Evolutionary conservation across 2,113 vertebrate genomes (phyloP).

Genomic region (Antechinus flavipes): DNA sequence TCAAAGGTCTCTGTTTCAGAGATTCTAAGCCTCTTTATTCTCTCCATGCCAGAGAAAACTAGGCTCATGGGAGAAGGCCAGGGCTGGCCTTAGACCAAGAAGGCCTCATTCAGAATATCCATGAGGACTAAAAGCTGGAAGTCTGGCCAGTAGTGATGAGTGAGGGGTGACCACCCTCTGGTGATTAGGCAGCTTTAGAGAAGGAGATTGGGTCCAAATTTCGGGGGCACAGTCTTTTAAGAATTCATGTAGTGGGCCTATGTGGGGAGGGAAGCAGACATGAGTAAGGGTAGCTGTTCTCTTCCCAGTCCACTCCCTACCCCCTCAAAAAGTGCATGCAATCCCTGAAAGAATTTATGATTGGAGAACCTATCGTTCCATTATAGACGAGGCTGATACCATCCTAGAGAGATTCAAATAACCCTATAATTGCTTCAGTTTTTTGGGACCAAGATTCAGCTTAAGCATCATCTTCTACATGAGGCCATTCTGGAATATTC

Average conservation of each 20-base stretch:
- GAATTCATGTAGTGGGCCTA: not conserved
- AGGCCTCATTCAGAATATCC: not conserved
- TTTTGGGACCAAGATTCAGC: not conserved
- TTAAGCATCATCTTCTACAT: not conserved
- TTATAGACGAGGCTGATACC: not conserved
- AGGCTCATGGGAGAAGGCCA: not conserved
- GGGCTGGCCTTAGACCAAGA: not conserved
- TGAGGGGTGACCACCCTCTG: not conserved
- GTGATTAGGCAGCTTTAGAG: not conserved
- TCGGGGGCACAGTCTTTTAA: not conserved
- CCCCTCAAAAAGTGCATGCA: not conserved
- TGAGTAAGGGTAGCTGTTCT: not conserved
- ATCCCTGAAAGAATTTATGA: not conserved
- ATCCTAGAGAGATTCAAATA: not conserved
- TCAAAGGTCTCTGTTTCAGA: not conserved
- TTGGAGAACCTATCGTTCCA: not conserved
- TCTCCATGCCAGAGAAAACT: not conserved
- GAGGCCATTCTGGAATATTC: not conserved
- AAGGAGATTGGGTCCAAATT: not conserved
- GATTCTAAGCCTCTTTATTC: not conserved
- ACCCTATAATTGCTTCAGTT: not conserved
- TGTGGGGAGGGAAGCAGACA: not conserved
- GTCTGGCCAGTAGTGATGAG: not conserved
- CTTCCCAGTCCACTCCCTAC: not conserved
- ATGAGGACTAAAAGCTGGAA: not conserved